These are phyloP conservation scores for Acinonyx jubatus DNA, from an alignment of 2,113 vertebrate genomes.

Conservation along the genomic window DNA sequence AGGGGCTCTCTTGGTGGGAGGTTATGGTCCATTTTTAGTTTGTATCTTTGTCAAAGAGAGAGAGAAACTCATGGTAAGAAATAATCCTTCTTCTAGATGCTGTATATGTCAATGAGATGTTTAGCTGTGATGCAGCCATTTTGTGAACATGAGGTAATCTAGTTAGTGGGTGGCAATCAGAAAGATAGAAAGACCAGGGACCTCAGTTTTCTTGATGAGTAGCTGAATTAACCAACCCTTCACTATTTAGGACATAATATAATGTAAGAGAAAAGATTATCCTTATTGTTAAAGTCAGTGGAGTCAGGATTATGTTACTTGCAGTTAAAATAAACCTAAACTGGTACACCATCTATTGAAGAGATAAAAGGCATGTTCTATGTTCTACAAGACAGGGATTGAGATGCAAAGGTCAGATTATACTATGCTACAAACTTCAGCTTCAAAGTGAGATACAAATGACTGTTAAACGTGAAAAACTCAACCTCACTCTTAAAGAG, in stretches of 20 bases:
- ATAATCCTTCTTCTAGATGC: neutral
- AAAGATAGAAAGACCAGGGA: neutral
- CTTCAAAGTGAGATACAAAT: neutral
- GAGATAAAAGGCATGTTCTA: neutral
- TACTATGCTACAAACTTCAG: neutral
- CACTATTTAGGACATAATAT: neutral
- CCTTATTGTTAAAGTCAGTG: neutral
- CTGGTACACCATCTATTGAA: neutral
- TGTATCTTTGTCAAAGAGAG: too few species aligned
- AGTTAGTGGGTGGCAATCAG: neutral
- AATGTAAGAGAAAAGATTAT: neutral
- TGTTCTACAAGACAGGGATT: neutral
- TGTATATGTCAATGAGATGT: neutral
- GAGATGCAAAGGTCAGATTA: neutral
- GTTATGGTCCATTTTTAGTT: too few species aligned
- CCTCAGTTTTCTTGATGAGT: neutral
- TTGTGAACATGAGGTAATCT: neutral
- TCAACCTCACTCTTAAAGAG: constrained; percentile 17
- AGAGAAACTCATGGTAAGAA: neutral
- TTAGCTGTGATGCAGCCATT: neutral
- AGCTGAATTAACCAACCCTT: neutral
- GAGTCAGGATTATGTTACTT: neutral
- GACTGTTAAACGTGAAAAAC: neutral
- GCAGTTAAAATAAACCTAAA: constrained; percentile 33
- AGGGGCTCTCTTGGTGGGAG: neutral